These are phyloP conservation scores for Zosterops pallidus DNA, from an alignment of 2,113 vertebrate species.

Conservation along the genomic window DNA sequence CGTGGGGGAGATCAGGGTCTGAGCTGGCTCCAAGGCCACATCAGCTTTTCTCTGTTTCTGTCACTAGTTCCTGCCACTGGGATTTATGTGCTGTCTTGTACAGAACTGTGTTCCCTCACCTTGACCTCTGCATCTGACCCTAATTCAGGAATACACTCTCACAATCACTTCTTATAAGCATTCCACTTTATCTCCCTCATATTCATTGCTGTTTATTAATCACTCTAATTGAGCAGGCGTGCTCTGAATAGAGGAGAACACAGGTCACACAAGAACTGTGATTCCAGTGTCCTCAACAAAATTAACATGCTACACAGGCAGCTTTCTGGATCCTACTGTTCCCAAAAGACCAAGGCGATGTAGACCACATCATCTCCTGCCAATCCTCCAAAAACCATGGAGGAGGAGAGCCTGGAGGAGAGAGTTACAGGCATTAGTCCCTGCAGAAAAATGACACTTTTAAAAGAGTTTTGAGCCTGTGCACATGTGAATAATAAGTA, in stretches of 20 bases:
- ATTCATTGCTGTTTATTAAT: background rate
- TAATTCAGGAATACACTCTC: background rate
- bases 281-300: background rate
- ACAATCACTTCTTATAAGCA: background rate
- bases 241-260: background rate
- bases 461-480: background rate
- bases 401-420: background rate
- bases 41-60: background rate
- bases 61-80: background rate
- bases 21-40: background rate
- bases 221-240: background rate
- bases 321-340: background rate
- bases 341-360: background rate
- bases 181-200: background rate
- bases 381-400: background rate
- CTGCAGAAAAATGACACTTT: background rate
- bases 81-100: background rate
- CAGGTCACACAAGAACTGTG: background rate
- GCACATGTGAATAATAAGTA: background rate
- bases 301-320: fast-evolving
- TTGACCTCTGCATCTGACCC: background rate
- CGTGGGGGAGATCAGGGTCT: background rate
- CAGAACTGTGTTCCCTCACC: background rate
- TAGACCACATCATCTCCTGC: background rate
- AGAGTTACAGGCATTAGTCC: background rate